Evolutionary conservation across 1,140 invertebrate species (phyloP), one percentile per base, ranked within the genome.

Genomic region (Paralvinella palmiformis): DNA sequence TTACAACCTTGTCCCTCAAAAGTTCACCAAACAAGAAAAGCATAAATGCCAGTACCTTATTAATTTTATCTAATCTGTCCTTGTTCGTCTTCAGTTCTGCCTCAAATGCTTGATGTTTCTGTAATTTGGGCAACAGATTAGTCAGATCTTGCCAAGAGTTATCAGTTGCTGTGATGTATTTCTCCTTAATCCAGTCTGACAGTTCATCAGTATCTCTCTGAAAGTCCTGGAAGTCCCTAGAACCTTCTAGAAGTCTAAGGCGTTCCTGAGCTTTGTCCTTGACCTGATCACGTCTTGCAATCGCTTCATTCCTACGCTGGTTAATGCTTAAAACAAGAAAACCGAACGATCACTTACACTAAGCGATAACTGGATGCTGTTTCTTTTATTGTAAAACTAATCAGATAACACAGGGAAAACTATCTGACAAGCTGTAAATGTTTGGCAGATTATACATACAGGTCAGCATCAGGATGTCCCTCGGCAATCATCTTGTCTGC

Each of bases 31-130:
- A n/a, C n/a, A n/a, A n/a, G n/a, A n/a, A n/a, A n/a, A n/a, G n/a
- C n/a, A n/a, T n/a, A n/a, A n/a, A n/a, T n/a, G n/a, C n/a, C n/a
- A n/a, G n/a, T n/a, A n/a, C 79, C 77, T 86, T 83, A 80, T 98
- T 96, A 72, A 99, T 96, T 7, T 89, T 87, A 72, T 97, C 91
- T 13, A 80, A 71, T 35, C 96, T 85, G 73, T 98, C 95, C n/a
- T 94, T 92, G 83, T 99, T 99, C 7, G 96, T 95, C n/a, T 77
- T 76, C 5, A 99, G 78, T 76, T 99, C 96, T 22, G 94, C 84
- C 74, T 98, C 94, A 76, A 98, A 98, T 0, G 95, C 96, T 79
- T 98, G 94, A 75, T 99, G 96, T 75, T 97, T 97, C 78, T 98
- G 92, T 2, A 98, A 81, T 78, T 98, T 98, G 2, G 92, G 84